Percentiles rank a stretch among this genome's conserved stretches.
Evolutionary conservation across 2,113 vertebrate genomes (phyloP).

Genomic region (Sebastes schlegelii): DNA sequence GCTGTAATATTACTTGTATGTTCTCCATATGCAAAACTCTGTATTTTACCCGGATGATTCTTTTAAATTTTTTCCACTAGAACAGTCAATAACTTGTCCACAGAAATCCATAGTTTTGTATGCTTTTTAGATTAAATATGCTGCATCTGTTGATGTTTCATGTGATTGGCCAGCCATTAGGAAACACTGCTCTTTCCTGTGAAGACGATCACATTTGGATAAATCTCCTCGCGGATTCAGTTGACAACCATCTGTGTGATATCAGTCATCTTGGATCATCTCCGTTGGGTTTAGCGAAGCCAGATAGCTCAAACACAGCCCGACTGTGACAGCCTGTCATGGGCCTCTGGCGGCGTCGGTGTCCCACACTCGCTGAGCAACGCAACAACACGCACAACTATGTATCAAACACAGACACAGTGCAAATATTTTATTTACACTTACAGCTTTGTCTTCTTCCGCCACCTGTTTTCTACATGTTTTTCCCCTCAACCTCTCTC

Average conservation of each 20-base stretch:
- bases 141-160: not conserved
- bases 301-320: constrained; percentile 43
- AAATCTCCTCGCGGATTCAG: not conserved
- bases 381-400: constrained; percentile 27
- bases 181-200: not conserved
- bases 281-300: constrained; percentile 16
- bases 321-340: constrained; percentile 24
- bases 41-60: not conserved
- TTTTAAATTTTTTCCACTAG: not conserved
- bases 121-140: not conserved
- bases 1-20: not conserved
- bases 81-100: not conserved
- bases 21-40: not conserved
- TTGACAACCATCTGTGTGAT: not conserved
- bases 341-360: constrained; percentile 31
- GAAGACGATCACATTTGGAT: not conserved
- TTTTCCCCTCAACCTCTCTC: constrained; percentile 6
- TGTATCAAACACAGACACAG: constrained; percentile 25
- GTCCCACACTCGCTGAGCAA: constrained; percentile 16
- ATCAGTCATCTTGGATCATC: constrained; percentile 19
- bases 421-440: constrained; percentile 49
- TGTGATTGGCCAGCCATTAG: not conserved
- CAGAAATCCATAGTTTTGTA: not conserved
- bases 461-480: constrained; percentile 46
- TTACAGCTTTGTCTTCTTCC: constrained; percentile 25